Percentiles rank a stretch among this genome's conserved stretches.
These are phyloP conservation scores for Serrognathus titanus DNA, from an alignment of 2,888 invertebrate genomes.

Conservation along the genomic window DNA sequence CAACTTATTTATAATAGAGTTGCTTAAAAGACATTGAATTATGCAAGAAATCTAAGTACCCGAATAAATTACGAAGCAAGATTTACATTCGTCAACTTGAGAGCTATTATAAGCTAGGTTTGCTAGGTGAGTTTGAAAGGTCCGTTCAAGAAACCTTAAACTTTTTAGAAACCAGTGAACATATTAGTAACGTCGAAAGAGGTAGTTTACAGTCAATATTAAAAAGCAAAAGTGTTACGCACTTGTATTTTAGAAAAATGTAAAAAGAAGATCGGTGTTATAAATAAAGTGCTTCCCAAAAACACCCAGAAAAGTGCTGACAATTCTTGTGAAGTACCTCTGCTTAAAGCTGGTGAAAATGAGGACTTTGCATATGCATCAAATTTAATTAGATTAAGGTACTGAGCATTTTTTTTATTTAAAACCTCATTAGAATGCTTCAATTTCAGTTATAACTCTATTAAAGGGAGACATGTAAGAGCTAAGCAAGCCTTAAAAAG, in stretches of 20 bases:
- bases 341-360: conserved; percentile 52
- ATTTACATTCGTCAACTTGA: conserved; percentile 63
- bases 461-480: conserved; percentile 64
- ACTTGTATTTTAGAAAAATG: conserved; percentile 6
- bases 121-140: neutral
- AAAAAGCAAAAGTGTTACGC: too few species aligned
- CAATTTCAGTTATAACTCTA: conserved; percentile 50
- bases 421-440: neutral
- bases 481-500: conserved; percentile 56
- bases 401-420: conserved; percentile 6
- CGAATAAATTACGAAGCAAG: conserved; percentile 60
- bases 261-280: neutral
- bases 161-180: conserved; percentile 9
- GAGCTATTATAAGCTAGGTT: conserved; percentile 46
- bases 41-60: conserved; percentile 61
- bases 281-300: too few species aligned
- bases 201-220: neutral
- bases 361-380: conserved; percentile 55
- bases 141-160: conserved; percentile 29
- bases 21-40: conserved; percentile 62
- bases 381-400: conserved; percentile 51
- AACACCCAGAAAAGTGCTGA: conserved; percentile 6
- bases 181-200: conserved; percentile 13
- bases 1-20: conserved; percentile 48
- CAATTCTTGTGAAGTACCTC: conserved; percentile 44